These are phyloP conservation scores for Zaprionus lachaisei DNA, from an alignment of 1,140 invertebrate genomes.

Conservation along the genomic window DNA sequence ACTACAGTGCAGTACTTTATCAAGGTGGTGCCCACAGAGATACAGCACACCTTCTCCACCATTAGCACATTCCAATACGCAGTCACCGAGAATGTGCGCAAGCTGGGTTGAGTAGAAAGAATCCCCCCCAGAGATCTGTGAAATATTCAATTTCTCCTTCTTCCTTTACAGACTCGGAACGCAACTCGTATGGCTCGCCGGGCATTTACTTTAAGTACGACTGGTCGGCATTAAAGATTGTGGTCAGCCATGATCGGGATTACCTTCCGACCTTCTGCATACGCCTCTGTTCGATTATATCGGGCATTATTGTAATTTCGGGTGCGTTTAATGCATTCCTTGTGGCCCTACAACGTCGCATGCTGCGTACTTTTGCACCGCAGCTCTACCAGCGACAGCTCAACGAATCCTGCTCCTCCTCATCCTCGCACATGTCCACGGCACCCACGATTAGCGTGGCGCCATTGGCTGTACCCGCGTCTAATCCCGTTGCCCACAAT, in stretches of 20 bases:
- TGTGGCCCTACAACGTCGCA: conserved; percentile 41
- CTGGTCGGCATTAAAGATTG: conserved; percentile 94
- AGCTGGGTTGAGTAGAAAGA: conserved; percentile 86
- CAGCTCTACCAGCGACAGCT: conserved; percentile 49
- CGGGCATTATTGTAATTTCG: conserved; percentile 95
- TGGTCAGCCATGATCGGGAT: conserved; percentile 92
- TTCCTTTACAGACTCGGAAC: conserved; percentile 85
- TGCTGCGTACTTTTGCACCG: conserved; percentile 58
- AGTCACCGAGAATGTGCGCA: conserved; percentile 93
- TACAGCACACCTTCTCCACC: conserved; percentile 89
- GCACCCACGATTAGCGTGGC: not conserved
- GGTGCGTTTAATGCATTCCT: conserved; percentile 84
- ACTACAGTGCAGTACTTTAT: conserved; percentile 95
- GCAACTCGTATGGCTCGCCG: conserved; percentile 95
- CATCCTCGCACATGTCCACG: not conserved
- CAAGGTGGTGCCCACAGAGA: conserved; percentile 97
- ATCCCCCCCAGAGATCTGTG: conserved; percentile 7
- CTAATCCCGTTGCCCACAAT: conserved; percentile 28
- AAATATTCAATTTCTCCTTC: not conserved
- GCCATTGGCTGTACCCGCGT: not conserved
- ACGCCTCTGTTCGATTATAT: conserved; percentile 94
- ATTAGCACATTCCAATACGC: conserved; percentile 96
- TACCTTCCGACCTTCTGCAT: conserved; percentile 92
- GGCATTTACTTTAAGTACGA: conserved; percentile 98
- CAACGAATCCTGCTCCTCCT: not conserved